phyloP scores from a whole-genome alignment of 1,140 invertebrate species.

The Ruditapes philippinarum region DNA sequence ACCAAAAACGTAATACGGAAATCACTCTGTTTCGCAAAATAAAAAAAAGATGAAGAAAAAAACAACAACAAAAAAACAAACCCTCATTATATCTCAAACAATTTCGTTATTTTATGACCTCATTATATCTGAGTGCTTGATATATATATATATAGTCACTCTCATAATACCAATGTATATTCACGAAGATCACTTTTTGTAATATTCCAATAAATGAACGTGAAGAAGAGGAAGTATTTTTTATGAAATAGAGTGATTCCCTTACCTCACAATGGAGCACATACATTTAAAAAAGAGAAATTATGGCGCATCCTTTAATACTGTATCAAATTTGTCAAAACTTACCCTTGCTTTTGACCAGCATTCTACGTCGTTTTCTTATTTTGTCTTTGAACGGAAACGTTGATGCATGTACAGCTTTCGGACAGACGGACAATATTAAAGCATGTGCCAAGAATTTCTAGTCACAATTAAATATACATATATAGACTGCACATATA shows the following conservation, averaged over 20 bases:
- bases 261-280: slow-evolving; percentile 7
- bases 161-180: neutral
- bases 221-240: neutral
- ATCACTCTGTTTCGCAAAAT: neutral
- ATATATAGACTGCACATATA: neutral
- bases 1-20: neutral
- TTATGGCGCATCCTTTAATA: slow-evolving; percentile 56
- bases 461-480: neutral
- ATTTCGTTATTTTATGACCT: slow-evolving; percentile 46
- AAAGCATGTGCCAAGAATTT: slow-evolving; percentile 54
- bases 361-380: neutral
- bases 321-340: neutral
- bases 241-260: slow-evolving; percentile 9
- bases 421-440: neutral
- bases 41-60: too few relatives aligned
- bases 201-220: neutral
- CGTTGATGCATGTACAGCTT: slow-evolving; percentile 8
- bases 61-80: too few relatives aligned
- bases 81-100: too few relatives aligned
- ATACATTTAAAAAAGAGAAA: neutral
- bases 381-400: neutral
- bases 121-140: slow-evolving; percentile 24
- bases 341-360: slow-evolving; percentile 56
- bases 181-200: neutral
- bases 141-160: neutral